Percentiles rank a stretch among this genome's conserved stretches.
phyloP scores from a whole-genome alignment of 2,888 invertebrate genomes.

The Didymodactylos carnosus region DNA sequence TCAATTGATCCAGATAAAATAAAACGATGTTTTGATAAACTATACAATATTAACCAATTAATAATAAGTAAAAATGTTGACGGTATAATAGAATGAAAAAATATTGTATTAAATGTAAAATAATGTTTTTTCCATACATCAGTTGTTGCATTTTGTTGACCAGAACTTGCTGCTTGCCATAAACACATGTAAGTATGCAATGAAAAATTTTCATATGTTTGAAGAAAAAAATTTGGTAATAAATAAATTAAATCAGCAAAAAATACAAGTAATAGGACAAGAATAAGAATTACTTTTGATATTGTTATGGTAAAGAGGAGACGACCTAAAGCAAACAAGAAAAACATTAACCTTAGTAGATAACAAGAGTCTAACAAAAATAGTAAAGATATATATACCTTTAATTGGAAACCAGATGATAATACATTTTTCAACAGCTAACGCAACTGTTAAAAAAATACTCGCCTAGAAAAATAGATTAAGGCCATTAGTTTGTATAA shows the following conservation, averaged over 20 bases:
- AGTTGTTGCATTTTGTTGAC: not conserved
- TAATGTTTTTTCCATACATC: constrained; percentile 1
- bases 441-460: constrained; percentile 4
- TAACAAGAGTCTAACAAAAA: no score
- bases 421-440: constrained; percentile 8
- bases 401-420: constrained; percentile 9
- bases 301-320: not conserved
- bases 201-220: not conserved
- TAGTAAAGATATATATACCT: no score
- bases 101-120: constrained; percentile 1
- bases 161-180: not conserved
- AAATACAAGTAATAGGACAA: not conserved
- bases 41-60: constrained; percentile 2
- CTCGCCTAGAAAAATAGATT: not conserved
- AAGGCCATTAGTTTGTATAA: no score
- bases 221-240: not conserved
- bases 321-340: no score
- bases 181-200: not conserved
- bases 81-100: constrained; percentile 7
- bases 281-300: not conserved
- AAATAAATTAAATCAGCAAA: not conserved
- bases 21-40: not conserved
- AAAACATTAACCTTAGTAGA: no score
- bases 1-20: not conserved
- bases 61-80: constrained; percentile 1